Evolutionary conservation across 1,140 invertebrate species (phyloP).

Genomic region (Cotesia typhae): DNA sequence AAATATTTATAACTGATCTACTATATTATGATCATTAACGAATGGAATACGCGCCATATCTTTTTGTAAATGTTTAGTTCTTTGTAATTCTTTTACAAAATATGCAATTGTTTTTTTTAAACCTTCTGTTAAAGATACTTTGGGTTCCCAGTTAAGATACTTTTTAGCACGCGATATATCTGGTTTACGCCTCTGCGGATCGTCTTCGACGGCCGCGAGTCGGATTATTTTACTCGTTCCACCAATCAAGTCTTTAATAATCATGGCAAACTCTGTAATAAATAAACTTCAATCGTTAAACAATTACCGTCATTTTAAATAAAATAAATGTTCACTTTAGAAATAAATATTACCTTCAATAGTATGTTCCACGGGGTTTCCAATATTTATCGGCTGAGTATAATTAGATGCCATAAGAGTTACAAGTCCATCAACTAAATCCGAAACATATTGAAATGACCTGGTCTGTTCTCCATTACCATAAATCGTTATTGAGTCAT

Average conservation of each 20-base stretch:
- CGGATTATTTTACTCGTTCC: slow-evolving; percentile 86
- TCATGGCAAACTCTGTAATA: slow-evolving; percentile 87
- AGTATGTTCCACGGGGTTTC: slow-evolving; percentile 97
- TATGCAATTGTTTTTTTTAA: slow-evolving; percentile 90
- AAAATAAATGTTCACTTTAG: background rate
- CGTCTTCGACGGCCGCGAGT: slow-evolving; percentile 88
- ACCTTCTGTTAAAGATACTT: slow-evolving; percentile 84
- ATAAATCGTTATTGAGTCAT: slow-evolving; percentile 96
- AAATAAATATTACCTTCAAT: slow-evolving; percentile 78
- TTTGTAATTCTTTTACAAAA: slow-evolving; percentile 86
- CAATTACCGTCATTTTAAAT: background rate
- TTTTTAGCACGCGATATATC: slow-evolving; percentile 90
- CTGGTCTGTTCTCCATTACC: slow-evolving; percentile 96
- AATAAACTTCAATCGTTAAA: slow-evolving; percentile 34
- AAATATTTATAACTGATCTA: slow-evolving; percentile 58
- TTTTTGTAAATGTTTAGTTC: slow-evolving; percentile 65
- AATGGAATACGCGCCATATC: slow-evolving; percentile 52
- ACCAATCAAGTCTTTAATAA: slow-evolving; percentile 89
- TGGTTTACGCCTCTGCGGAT: slow-evolving; percentile 92
- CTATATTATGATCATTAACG: slow-evolving; percentile 63
- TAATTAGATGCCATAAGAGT: slow-evolving; percentile 95
- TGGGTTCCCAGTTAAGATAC: slow-evolving; percentile 93
- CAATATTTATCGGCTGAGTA: slow-evolving; percentile 92
- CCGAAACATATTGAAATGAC: slow-evolving; percentile 98
- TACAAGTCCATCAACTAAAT: slow-evolving; percentile 95